These are phyloP conservation scores for Lithophane leautieri DNA, from an alignment of 2,888 invertebrate species.

Conservation along the genomic window DNA sequence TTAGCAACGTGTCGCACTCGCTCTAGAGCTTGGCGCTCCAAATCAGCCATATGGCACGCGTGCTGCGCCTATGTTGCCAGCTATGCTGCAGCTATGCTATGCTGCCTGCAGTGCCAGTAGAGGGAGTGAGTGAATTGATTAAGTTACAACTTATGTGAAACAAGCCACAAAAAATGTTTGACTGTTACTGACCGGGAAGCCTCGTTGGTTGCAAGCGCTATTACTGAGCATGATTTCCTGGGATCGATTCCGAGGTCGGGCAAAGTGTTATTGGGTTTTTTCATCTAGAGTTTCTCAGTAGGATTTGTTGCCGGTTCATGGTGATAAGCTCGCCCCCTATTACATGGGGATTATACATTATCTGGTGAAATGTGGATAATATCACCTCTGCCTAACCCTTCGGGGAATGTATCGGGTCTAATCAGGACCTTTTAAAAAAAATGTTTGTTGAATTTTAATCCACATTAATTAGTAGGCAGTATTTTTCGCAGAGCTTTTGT, in stretches of 20 bases:
- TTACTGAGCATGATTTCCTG: not conserved
- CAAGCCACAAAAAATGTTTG: not conserved
- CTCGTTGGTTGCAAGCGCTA: not conserved
- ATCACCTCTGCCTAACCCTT: not conserved
- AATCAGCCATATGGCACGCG: too few species aligned
- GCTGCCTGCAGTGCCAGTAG: too few species aligned
- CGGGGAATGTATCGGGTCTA: not conserved
- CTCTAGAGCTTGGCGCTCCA: too few species aligned
- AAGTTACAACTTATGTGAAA: not conserved
- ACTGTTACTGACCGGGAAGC: not conserved
- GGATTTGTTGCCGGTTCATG: too few species aligned
- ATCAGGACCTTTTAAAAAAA: not conserved
- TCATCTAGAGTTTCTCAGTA: not conserved
- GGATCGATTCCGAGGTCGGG: too few species aligned
- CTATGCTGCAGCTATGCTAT: too few species aligned
- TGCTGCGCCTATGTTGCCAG: too few species aligned
- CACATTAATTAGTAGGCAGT: not conserved
- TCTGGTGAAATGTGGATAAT: too few species aligned
- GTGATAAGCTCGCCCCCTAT: not conserved
- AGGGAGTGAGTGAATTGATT: conserved; percentile 7
- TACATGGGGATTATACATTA: too few species aligned
- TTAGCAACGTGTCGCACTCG: too few species aligned
- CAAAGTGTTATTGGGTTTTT: not conserved
- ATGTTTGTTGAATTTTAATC: not conserved
- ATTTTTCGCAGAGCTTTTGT: not conserved